A percentile compares a stretch with the other conserved stretches of the same genome.
Evolutionary conservation across 2,888 invertebrate genomes (phyloP).

Genomic region (Latrodectus hesperus): DNA sequence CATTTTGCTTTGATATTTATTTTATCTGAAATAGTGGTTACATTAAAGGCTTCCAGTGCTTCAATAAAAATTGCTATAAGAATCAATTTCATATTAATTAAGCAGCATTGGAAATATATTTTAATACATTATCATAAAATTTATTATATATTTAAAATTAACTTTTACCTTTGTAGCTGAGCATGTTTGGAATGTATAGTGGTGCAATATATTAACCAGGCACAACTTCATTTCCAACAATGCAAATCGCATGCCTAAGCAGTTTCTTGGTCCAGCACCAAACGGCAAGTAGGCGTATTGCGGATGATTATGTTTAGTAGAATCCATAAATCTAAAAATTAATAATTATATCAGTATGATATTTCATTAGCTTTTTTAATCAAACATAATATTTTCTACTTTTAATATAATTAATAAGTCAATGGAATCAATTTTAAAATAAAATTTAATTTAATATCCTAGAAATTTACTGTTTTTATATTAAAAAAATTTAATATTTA

Average conservation of each 20-base stretch:
- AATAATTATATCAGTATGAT: not conserved
- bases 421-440: no score
- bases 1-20: no score
- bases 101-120: no score
- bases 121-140: no score
- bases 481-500: no score
- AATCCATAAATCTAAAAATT: slow-evolving; percentile 8
- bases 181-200: slow-evolving; percentile 23
- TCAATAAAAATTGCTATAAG: no score
- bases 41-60: no score
- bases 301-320: slow-evolving; percentile 16
- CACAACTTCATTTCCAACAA: slow-evolving; percentile 45
- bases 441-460: no score
- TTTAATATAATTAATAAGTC: no score
- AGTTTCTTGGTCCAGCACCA: slow-evolving; percentile 47
- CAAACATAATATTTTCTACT: not conserved
- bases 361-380: not conserved
- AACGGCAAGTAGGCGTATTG: slow-evolving; percentile 46
- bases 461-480: no score
- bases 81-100: no score
- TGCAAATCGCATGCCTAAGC: slow-evolving; percentile 47
- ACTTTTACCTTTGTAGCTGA: slow-evolving; percentile 26
- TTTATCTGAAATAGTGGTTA: no score
- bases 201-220: slow-evolving; percentile 31
- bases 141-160: not conserved